phyloP scores from a whole-genome alignment of 1,140 invertebrate species.

The Anastrepha ludens region DNA sequence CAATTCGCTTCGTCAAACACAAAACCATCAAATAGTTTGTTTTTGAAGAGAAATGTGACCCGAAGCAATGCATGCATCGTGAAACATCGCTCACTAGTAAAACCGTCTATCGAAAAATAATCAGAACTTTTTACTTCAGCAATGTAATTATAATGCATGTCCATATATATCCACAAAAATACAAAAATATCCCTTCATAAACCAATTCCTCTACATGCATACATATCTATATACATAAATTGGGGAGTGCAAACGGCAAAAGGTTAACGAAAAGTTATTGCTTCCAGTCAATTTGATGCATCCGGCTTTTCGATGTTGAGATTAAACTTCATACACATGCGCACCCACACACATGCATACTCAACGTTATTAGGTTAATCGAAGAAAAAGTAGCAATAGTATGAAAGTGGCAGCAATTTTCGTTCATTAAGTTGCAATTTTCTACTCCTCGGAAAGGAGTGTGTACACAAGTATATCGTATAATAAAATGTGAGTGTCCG shows the following conservation, averaged over 20 bases:
- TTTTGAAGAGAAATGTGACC: too few species aligned
- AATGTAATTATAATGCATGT: too few species aligned
- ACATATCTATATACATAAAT: not conserved
- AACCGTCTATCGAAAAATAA: too few species aligned
- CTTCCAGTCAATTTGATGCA: constrained; percentile 9
- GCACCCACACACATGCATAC: not conserved
- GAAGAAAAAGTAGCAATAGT: not conserved
- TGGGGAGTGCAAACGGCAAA: not conserved
- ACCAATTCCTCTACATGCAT: too few species aligned
- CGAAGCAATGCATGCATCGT: too few species aligned
- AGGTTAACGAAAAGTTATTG: constrained; percentile 11
- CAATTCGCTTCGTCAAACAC: too few species aligned
- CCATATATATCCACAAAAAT: too few species aligned
- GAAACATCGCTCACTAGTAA: too few species aligned
- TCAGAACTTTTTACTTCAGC: too few species aligned
- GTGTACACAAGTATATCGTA: not conserved
- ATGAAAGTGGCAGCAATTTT: constrained; percentile 21
- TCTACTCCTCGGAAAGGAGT: not conserved
- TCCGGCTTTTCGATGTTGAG: not conserved
- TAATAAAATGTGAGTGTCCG: not conserved
- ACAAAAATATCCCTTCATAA: too few species aligned
- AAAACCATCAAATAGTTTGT: too few species aligned
- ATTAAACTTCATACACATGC: too few species aligned
- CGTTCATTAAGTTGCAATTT: constrained; percentile 18
- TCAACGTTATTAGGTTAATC: not conserved